Base-by-base conservation (phyloP, 1,140 invertebrate genomes). In the Palaemon carinicauda region DNA sequence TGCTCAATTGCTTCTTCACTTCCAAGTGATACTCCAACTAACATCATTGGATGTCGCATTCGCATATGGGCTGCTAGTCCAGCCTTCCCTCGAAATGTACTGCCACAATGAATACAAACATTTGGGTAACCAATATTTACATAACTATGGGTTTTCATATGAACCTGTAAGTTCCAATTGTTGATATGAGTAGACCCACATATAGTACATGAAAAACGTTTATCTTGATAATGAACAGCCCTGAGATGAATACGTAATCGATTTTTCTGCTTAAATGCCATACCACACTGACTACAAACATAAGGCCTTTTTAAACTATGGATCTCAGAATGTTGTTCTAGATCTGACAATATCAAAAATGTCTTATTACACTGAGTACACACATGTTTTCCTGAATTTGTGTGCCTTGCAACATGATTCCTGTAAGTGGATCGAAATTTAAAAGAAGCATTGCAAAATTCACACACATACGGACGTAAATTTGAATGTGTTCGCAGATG, bases 251-350 rank as follows among this genome's bases (percentile, higher is more conserved):
- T 95, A 4, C 95, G 93, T 90, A 95, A 96, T 90, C 96, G 96
- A 65, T 94, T 93, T 90, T 96, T 94, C 10, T 96, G 93, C 80
- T 96, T 94, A 92, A 96, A 96, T 21, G 96, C 95, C 74, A 95
- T 95, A 17, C 81, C 74, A 54, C 90, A 90, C 29, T 87, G 78
- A 10, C 54, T n/a, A 75, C 90, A 90, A 41, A 85, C 85, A 79
- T 89, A 90, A 7, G 90, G 90, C 15, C 89, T 56, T 54, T 90
- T 90, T 19, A 86, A 86, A 15, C 88, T 89, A 80, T 91, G 90
- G 17, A 89, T 89, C 31, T 90, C 88, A 19, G 78, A 80, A 60
- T 91, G 90, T 52, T 90, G 88, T 50, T 88, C 81, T 29, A 91
- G 80, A 52, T 89, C 87, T 21, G 88, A 82, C 5, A 75, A 54